Conservation (phyloP, 2,797 vertebrate genomes). For the Sebastes elongatus region DNA sequence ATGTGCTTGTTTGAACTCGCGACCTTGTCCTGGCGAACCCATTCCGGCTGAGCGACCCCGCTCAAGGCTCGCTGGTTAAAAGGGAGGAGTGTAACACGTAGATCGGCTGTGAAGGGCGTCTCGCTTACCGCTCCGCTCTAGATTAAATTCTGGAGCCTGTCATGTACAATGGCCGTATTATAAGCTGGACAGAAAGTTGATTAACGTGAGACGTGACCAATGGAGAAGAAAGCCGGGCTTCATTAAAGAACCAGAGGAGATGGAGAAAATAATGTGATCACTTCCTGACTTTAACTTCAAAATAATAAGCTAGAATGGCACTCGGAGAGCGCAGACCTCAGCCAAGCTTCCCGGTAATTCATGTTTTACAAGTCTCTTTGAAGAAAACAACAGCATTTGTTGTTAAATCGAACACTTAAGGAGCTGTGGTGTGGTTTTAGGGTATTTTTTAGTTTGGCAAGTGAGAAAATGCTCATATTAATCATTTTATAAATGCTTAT, state of each 20-base stretch:
- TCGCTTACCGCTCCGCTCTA: conserved; percentile 31
- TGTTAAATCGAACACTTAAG: neutral
- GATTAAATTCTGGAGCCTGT: conserved; percentile 55
- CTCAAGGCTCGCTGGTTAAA: conserved; percentile 18
- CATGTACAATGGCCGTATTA: conserved; percentile 54
- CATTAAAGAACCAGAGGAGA: neutral
- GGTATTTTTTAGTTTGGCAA: neutral
- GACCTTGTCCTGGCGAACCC: conserved; percentile 31
- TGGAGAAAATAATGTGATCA: neutral
- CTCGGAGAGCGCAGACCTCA: no score
- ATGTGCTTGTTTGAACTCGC: conserved; percentile 42
- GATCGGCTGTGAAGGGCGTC: conserved; percentile 53
- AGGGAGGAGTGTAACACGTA: conserved; percentile 19
- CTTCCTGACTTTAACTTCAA: neutral
- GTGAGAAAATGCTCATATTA: neutral
- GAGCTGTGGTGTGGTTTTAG: neutral
- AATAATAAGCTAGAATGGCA: no score
- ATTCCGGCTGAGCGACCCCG: conserved; percentile 30
- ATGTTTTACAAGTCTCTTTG: neutral
- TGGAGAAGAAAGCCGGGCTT: conserved; percentile 33
- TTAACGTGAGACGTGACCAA: conserved; percentile 34
- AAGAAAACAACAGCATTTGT: neutral
- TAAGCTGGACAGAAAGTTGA: conserved; percentile 37
- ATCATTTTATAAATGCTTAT: neutral
- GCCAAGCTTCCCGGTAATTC: neutral